Conservation (phyloP, 2,888 invertebrate species). For the Coenonympha arcania region DNA sequence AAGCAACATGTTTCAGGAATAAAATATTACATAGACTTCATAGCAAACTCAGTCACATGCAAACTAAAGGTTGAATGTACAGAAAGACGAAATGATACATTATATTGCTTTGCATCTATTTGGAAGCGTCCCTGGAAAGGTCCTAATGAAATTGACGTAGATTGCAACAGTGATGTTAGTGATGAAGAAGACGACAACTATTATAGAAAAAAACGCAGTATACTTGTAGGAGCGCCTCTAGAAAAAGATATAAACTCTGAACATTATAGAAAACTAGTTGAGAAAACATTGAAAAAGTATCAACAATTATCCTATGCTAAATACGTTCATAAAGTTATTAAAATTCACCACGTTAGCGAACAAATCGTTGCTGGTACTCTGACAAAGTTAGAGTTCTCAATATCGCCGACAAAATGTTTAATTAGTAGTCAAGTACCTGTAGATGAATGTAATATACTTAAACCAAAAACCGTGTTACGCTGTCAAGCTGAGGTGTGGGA, state of each 20-base stretch:
- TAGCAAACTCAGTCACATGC: conserved; percentile 36
- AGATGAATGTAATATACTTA: conserved; percentile 32
- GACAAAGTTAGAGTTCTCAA: conserved; percentile 41
- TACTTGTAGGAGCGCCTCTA: conserved; percentile 16
- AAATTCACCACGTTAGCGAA: conserved; percentile 53
- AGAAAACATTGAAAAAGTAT: conserved; percentile 31
- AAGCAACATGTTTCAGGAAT: conserved; percentile 41
- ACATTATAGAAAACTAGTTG: conserved; percentile 29
- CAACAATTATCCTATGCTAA: conserved; percentile 34
- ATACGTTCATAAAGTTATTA: conserved; percentile 41
- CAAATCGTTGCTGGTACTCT: conserved; percentile 71
- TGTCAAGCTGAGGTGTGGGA: conserved; percentile 33
- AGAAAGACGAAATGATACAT: conserved; percentile 25
- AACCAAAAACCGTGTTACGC: conserved; percentile 26
- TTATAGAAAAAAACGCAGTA: conserved; percentile 16
- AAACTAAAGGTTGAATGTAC: conserved; percentile 30
- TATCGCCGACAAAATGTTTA: conserved; percentile 25
- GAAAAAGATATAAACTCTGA: conserved; percentile 22
- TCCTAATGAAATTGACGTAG: conserved; percentile 45
- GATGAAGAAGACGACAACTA: conserved; percentile 22
- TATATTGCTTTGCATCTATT: conserved; percentile 62
- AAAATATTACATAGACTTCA: conserved; percentile 41
- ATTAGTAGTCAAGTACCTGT: conserved; percentile 11
- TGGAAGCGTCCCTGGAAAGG: conserved; percentile 73
- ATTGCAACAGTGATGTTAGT: conserved; percentile 38